A percentile compares a stretch with the other conserved stretches of the same genome.
phyloP scores from a whole-genome alignment of 2,888 invertebrate genomes.

The Charanyca ferruginea region DNA sequence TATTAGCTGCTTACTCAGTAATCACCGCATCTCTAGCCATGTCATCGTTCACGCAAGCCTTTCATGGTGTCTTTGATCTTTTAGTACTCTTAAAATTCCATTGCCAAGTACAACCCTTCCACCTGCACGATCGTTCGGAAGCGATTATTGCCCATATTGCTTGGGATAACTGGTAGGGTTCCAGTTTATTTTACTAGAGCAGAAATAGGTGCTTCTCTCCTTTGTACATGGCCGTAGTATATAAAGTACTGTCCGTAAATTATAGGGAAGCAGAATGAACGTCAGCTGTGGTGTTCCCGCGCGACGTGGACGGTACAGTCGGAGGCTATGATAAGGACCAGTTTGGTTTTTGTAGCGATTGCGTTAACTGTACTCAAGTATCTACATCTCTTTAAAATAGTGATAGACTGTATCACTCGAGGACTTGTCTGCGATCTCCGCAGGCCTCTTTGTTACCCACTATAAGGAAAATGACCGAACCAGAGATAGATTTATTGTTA shows the following conservation, averaged over 20 bases:
- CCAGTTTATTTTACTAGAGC: not conserved
- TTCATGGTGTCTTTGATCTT: no score
- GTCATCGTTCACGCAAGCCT: no score
- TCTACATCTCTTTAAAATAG: not conserved
- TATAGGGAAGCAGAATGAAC: conserved; percentile 1
- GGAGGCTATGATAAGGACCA: not conserved
- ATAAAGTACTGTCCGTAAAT: conserved; percentile 1
- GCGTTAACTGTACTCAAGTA: not conserved
- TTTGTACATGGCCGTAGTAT: not conserved
- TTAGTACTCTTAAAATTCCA: no score
- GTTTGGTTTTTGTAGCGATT: not conserved
- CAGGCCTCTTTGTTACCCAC: conserved; percentile 19
- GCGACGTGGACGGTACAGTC: not conserved
- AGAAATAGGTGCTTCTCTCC: not conserved
- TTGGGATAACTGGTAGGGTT: no score
- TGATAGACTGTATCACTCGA: conserved; percentile 3
- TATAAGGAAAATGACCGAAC: conserved; percentile 12
- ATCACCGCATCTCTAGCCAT: no score
- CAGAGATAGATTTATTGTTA: not conserved
- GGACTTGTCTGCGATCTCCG: not conserved
- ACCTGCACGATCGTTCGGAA: no score
- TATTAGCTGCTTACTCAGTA: no score
- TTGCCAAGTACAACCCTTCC: no score
- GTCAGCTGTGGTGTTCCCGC: conserved; percentile 44
- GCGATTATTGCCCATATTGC: no score